phyloP scores from a whole-genome alignment of 2,888 invertebrate genomes.

The Cartodere bifasciata region DNA sequence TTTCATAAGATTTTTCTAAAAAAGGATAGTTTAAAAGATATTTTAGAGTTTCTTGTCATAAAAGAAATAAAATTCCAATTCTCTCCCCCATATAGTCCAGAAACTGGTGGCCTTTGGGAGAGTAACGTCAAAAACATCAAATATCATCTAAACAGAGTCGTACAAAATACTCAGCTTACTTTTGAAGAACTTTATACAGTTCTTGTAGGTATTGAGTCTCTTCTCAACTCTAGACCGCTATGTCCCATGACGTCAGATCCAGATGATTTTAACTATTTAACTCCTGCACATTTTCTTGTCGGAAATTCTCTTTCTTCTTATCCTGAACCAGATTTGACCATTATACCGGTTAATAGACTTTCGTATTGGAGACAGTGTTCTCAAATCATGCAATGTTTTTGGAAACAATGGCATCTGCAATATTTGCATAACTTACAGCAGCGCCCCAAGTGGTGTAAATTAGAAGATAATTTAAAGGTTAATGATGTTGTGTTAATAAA shows the following conservation, averaged over 20 bases:
- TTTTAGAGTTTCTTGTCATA: too few relatives aligned
- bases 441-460: too few relatives aligned
- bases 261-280: conserved; percentile 12
- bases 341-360: conserved; percentile 9
- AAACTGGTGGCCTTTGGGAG: conserved; percentile 14
- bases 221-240: conserved; percentile 21
- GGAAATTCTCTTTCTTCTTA: conserved; percentile 8
- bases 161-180: conserved; percentile 16
- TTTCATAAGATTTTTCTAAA: too few relatives aligned
- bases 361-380: conserved; percentile 10
- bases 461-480: too few relatives aligned
- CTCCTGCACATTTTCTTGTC: conserved; percentile 14
- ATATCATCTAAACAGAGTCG: conserved; percentile 11
- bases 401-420: conserved; percentile 14
- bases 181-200: conserved; percentile 20
- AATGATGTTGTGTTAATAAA: too few relatives aligned
- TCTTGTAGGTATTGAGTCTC: conserved; percentile 17
- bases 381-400: conserved; percentile 14
- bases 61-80: too few relatives aligned
- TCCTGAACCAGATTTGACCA: conserved; percentile 8
- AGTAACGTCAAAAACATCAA: conserved; percentile 11
- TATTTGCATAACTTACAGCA: conserved; percentile 15
- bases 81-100: conserved; percentile 11
- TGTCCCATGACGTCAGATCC: conserved; percentile 12
- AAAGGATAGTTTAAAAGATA: too few relatives aligned